Percentiles rank a stretch among this genome's conserved stretches.
These are phyloP conservation scores for Pantala flavescens DNA, from an alignment of 1,140 invertebrate species.

Conservation along the genomic window DNA sequence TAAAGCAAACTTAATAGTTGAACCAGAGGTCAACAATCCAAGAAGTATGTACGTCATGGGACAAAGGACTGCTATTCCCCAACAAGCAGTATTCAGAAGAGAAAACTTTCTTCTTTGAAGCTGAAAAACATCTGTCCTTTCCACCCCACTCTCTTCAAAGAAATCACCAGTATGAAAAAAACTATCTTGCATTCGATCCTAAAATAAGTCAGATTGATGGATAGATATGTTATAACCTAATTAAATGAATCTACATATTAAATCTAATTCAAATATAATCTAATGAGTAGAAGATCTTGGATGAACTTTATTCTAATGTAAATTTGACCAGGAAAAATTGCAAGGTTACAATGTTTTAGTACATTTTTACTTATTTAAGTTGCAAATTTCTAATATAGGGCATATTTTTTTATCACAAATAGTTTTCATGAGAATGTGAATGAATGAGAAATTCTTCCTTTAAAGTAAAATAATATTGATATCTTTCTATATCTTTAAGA, in stretches of 20 bases:
- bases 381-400: too few species aligned
- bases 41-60: slow-evolving; percentile 60
- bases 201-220: slow-evolving; percentile 31
- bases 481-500: too few species aligned
- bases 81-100: slow-evolving; percentile 57
- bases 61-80: slow-evolving; percentile 56
- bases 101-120: slow-evolving; percentile 49
- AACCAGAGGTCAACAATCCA: slow-evolving; percentile 56
- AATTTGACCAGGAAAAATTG: too few species aligned
- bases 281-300: slow-evolving; percentile 11
- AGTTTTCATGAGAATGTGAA: too few species aligned
- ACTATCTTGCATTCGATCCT: slow-evolving; percentile 71
- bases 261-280: neutral
- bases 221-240: slow-evolving; percentile 14
- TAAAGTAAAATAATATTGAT: too few species aligned
- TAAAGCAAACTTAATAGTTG: slow-evolving; percentile 56
- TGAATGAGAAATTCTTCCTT: too few species aligned
- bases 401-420: too few species aligned
- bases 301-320: too few species aligned
- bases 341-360: too few species aligned
- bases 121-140: slow-evolving; percentile 44
- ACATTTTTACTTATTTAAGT: too few species aligned
- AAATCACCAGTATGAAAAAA: slow-evolving; percentile 74
- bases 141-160: slow-evolving; percentile 59
- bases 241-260: neutral